Conservation (phyloP, 2,888 invertebrate species). For the Thecocarcelia acutangulata region DNA sequence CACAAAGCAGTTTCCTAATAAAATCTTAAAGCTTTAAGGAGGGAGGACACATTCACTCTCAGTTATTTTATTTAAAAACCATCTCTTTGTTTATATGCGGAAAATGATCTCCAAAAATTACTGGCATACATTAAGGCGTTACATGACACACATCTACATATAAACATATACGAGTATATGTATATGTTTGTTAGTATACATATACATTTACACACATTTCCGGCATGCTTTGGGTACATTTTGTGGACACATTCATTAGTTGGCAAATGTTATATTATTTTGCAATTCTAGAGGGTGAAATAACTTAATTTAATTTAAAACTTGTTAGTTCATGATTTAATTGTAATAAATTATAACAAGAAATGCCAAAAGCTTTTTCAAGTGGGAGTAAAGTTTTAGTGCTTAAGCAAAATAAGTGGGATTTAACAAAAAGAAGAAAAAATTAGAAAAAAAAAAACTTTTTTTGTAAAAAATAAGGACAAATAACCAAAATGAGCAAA, state of each 20-base stretch:
- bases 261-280: not conserved
- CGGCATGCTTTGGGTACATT: slow-evolving; percentile 4
- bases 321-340: slow-evolving; percentile 36
- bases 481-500: too few species aligned
- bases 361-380: slow-evolving; percentile 9
- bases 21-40: too few species aligned
- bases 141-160: slow-evolving; percentile 2
- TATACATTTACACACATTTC: not conserved
- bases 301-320: slow-evolving; percentile 33
- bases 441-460: not conserved
- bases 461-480: too few species aligned
- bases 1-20: too few species aligned
- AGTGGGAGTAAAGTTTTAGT: not conserved
- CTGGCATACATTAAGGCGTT: slow-evolving; percentile 56
- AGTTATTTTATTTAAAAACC: not conserved
- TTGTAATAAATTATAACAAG: slow-evolving; percentile 46
- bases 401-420: not conserved
- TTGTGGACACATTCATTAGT: slow-evolving; percentile 6
- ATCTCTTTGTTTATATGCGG: not conserved
- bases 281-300: not conserved
- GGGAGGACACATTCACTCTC: too few species aligned
- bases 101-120: slow-evolving; percentile 2
- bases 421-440: not conserved
- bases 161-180: not conserved
- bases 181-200: not conserved